Percentiles rank a stretch among this genome's conserved stretches.
These are phyloP conservation scores for Megaceryle torquata DNA, from an alignment of 2,113 vertebrate genomes.

Conservation along the genomic window DNA sequence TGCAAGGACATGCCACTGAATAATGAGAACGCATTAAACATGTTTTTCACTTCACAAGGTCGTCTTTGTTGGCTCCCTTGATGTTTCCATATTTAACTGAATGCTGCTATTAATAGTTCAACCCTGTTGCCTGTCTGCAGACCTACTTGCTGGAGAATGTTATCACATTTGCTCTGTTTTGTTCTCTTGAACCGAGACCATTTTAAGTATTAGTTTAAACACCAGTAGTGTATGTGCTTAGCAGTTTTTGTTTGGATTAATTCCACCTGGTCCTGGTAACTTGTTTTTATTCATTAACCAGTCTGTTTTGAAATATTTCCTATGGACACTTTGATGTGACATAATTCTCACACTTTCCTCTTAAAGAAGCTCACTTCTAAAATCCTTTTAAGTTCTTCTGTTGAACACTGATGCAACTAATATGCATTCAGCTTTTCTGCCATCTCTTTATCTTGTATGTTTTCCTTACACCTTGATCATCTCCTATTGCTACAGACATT, in stretches of 20 bases:
- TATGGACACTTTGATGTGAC: not conserved
- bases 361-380: not conserved
- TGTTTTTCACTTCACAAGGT: not conserved
- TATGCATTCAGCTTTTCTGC: not conserved
- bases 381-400: not conserved
- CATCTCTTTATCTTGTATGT: rapidly evolving
- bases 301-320: not conserved
- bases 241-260: not conserved
- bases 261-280: not conserved
- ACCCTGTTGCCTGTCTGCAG: not conserved
- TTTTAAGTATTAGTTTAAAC: not conserved
- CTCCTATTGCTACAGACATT: not conserved
- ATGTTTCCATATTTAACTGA: not conserved
- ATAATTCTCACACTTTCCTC: not conserved
- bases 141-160: not conserved
- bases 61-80: not conserved
- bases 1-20: not conserved
- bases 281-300: not conserved
- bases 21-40: not conserved
- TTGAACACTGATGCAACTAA: not conserved
- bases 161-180: not conserved
- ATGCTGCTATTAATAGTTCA: slow-evolving; percentile 1
- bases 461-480: not conserved
- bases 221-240: not conserved
- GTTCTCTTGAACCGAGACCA: not conserved